Base-by-base conservation (phyloP, 2,888 invertebrate species). In the Cerastis leucographa region DNA sequence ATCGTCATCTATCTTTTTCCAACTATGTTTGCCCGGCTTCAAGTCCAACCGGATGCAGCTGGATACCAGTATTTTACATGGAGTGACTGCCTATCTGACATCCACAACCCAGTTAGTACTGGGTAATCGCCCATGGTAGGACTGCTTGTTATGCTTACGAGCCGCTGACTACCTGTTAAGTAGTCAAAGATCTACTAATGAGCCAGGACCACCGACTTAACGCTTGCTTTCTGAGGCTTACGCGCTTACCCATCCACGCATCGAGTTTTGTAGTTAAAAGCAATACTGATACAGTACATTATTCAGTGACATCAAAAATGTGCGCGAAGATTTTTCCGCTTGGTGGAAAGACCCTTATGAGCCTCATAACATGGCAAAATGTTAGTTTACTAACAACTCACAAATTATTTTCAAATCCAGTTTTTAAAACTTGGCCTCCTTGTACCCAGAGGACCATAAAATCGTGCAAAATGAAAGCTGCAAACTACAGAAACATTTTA, bases 401-500 rank as follows among this genome's bases (percentile, higher is more conserved):
- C 29, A 59, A 59, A 59, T 29, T 59, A 59, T 59, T 29, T 59
- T 59, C 9, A 19, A 29, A 19, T 35, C 19, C 19, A 3, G 17
- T 8, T 59, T 29, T 29, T 14, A 59, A n/a, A 59, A 46, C 56
- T 59, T 42, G 0, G 0, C 44, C 0, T 51, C 44, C 56, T 81
- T 81, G 14, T 14, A 49, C 29, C 40, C 64, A 49, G 49, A 51
- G 42, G 22, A 42, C 42, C 19, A 49, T 3, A 49, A 35, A 49
- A 11, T 29, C n/a, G 19, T 49, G n/a, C n/a, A 29, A 49, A 35
- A 54, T 17, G 9, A 35, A 64, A 68, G 44, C 64, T 42, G n/a
- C 46, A 44, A 76, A 83, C 78, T 83, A 66, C 46, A 56, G 40
- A 40, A 84, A 56, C 42, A 69, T 80, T 80, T 80, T 56, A 61